Evolutionary conservation across 2,797 vertebrate species (phyloP).

Genomic region (Falco columbarius): DNA sequence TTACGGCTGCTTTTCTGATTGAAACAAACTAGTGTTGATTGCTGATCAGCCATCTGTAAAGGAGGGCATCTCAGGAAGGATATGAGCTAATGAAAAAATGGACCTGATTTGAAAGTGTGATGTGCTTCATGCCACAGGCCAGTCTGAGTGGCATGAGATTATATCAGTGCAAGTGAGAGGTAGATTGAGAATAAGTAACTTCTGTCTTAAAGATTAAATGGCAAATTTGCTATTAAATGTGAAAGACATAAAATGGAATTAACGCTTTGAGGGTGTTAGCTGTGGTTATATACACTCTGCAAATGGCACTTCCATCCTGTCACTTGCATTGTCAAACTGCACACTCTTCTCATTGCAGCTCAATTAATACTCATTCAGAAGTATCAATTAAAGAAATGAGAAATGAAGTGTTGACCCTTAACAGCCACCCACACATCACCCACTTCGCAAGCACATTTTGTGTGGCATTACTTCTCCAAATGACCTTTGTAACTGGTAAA

Average conservation of each 20-base stretch:
- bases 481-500: constrained; percentile 69
- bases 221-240: constrained; percentile 79
- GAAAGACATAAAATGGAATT: constrained; percentile 77
- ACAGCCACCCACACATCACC: constrained; percentile 35
- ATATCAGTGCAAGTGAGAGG: constrained; percentile 65
- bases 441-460: constrained; percentile 11
- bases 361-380: constrained; percentile 61
- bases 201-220: constrained; percentile 81
- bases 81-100: constrained; percentile 91
- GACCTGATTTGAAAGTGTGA: constrained; percentile 86
- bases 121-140: constrained; percentile 74
- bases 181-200: constrained; percentile 80
- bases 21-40: constrained; percentile 93
- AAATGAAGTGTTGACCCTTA: constrained; percentile 57
- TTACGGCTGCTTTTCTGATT: constrained; percentile 82
- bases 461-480: constrained; percentile 51
- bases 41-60: constrained; percentile 93
- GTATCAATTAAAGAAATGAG: constrained; percentile 55
- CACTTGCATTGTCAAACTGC: constrained; percentile 51
- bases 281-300: constrained; percentile 39
- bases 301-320: constrained; percentile 48
- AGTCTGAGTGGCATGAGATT: constrained; percentile 73
- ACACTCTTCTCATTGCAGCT: constrained; percentile 49
- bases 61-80: constrained; percentile 86
- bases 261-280: constrained; percentile 65